Percentiles rank a stretch among this genome's conserved stretches.
These are phyloP conservation scores for Scaptomyza graminum DNA, from an alignment of 1,140 invertebrate species.

Conservation along the genomic window DNA sequence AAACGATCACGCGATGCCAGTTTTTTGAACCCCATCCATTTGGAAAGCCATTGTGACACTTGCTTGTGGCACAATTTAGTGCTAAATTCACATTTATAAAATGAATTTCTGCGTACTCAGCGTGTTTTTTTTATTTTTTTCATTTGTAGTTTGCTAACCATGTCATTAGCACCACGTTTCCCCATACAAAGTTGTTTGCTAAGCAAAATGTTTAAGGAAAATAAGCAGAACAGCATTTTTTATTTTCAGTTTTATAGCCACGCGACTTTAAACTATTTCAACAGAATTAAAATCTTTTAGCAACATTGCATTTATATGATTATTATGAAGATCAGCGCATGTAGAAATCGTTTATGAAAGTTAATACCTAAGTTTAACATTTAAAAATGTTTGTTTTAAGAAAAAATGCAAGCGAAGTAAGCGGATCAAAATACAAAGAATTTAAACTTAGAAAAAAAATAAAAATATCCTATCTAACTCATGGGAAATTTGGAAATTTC, in stretches of 20 bases:
- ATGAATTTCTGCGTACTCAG: slow-evolving; percentile 49
- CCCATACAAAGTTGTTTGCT: slow-evolving; percentile 1
- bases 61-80: slow-evolving; percentile 22
- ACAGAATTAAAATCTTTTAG: slow-evolving; percentile 31
- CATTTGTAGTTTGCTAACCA: slow-evolving; percentile 31
- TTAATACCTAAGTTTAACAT: background rate
- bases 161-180: slow-evolving; percentile 40
- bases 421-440: too few relatives aligned
- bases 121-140: slow-evolving; percentile 37
- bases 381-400: too few relatives aligned
- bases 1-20: slow-evolving; percentile 61
- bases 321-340: slow-evolving; percentile 43
- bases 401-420: too few relatives aligned
- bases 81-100: slow-evolving; percentile 26
- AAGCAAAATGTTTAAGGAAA: slow-evolving; percentile 22
- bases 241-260: slow-evolving; percentile 41
- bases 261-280: slow-evolving; percentile 55
- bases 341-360: slow-evolving; percentile 20
- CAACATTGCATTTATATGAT: slow-evolving; percentile 30
- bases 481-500: background rate
- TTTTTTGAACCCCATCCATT: slow-evolving; percentile 35
- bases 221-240: slow-evolving; percentile 28
- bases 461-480: too few relatives aligned
- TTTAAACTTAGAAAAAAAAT: slow-evolving; percentile 15
- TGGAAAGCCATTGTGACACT: slow-evolving; percentile 62